These are phyloP conservation scores for Chaetorhynchus papuensis DNA, from an alignment of 2,113 vertebrate genomes.

Conservation along the genomic window DNA sequence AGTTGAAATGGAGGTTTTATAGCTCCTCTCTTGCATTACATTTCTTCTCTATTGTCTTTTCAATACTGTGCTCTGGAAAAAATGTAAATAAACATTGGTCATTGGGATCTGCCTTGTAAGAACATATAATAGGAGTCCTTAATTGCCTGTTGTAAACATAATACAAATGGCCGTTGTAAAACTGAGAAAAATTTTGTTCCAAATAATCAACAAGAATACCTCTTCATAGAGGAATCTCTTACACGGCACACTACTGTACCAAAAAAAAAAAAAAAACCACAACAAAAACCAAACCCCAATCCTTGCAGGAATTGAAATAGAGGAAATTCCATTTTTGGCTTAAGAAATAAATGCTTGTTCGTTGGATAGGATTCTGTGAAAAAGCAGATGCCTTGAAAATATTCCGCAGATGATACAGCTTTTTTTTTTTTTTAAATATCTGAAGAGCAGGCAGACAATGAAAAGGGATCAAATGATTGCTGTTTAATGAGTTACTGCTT, in stretches of 20 bases:
- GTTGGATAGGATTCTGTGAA: not conserved
- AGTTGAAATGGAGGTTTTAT: not conserved
- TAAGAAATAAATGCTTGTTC: not conserved
- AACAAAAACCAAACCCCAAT: not conserved
- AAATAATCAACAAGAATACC: not conserved
- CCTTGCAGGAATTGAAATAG: not conserved
- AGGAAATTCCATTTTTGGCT: not conserved
- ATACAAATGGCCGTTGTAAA: conserved; percentile 18
- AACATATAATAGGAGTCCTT: conserved; percentile 1
- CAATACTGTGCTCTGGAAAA: not conserved
- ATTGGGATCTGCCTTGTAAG: not conserved
- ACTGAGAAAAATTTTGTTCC: not conserved
- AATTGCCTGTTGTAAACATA: conserved; percentile 16
- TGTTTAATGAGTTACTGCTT: not conserved
- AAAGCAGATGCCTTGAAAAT: not conserved
- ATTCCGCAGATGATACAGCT: rapidly evolving
- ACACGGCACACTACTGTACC: not conserved
- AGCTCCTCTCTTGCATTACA: not conserved
- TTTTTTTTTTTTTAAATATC: not conserved
- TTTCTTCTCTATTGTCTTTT: not conserved
- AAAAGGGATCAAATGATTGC: not conserved
- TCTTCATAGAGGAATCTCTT: not conserved
- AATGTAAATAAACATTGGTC: conserved; percentile 27
- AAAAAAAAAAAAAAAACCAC: not conserved
- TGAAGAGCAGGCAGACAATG: not conserved